Percentiles rank a stretch among this genome's conserved stretches.
phyloP scores from a whole-genome alignment of 2,797 vertebrate species.

The Typhlichthys eigenmanni region DNA sequence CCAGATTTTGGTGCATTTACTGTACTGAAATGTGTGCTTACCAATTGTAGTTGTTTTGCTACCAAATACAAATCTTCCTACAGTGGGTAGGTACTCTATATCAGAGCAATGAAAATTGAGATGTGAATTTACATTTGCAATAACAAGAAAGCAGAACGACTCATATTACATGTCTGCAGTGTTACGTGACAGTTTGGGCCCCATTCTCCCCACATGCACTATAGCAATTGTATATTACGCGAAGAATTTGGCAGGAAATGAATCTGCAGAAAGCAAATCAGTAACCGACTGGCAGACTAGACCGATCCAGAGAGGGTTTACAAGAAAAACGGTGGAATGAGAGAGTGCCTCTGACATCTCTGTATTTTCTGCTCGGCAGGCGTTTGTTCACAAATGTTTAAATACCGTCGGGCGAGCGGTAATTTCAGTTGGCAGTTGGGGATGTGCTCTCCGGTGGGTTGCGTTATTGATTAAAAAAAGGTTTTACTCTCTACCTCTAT shows the following conservation, averaged over 20 bases:
- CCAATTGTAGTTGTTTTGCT: too few species aligned
- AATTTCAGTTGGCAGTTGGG: constrained; percentile 52
- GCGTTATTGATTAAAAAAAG: constrained; percentile 11
- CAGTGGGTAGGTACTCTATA: too few species aligned
- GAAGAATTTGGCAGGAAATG: constrained; percentile 49
- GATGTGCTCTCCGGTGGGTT: constrained; percentile 12
- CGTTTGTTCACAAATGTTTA: constrained; percentile 45
- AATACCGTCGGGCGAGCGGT: constrained; percentile 37
- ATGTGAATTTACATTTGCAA: too few species aligned
- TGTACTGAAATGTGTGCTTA: too few species aligned
- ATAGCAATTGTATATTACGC: constrained; percentile 41
- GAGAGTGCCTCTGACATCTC: constrained; percentile 30
- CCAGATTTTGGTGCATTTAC: too few species aligned
- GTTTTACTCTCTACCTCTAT: constrained; percentile 49
- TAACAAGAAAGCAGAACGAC: too few species aligned
- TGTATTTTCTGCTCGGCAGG: constrained; percentile 41
- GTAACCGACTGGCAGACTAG: too few species aligned
- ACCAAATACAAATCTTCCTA: too few species aligned
- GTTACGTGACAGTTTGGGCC: constrained; percentile 1
- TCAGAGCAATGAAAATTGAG: too few species aligned
- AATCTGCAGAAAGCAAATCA: background rate
- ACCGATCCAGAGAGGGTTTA: background rate
- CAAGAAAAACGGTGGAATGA: constrained; percentile 22
- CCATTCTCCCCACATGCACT: constrained; percentile 39
- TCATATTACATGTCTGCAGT: background rate